phyloP scores from a whole-genome alignment of 2,797 vertebrate species.

The Sebastes taczanowskii region DNA sequence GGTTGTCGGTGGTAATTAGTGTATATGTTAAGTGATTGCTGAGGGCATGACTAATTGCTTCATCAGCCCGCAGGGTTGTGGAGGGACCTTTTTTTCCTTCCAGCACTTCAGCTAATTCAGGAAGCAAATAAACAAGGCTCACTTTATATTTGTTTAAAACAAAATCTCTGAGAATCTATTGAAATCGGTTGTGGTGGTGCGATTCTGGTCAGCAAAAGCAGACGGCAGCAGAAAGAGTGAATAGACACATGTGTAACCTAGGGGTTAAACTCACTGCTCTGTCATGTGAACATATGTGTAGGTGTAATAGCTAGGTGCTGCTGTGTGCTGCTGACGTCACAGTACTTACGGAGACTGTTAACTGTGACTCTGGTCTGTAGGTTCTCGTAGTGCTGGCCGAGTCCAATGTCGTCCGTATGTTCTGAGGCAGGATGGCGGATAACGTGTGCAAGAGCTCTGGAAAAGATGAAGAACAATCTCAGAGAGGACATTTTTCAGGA shows the following conservation, averaged over 20 bases:
- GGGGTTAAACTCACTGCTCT: not conserved
- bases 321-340: not conserved
- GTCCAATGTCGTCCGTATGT: conserved; percentile 87
- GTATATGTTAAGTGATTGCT: conserved; percentile 69
- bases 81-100: conserved; percentile 22
- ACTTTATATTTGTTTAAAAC: not conserved
- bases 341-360: conserved; percentile 93
- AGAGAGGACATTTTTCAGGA: not conserved
- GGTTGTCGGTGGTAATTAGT: conserved; percentile 69
- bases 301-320: not conserved
- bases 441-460: conserved; percentile 93
- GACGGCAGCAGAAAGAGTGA: not conserved
- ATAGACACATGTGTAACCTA: not conserved
- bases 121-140: not conserved
- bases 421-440: conserved; percentile 93
- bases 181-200: not conserved
- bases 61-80: conserved; percentile 57
- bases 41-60: conserved; percentile 68
- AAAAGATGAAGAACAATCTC: conserved; percentile 46
- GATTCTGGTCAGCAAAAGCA: not conserved
- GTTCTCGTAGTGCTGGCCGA: conserved; percentile 94
- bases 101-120: conserved; percentile 20
- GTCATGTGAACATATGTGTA: not conserved
- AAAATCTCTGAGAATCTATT: not conserved
- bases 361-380: conserved; percentile 87